These are phyloP conservation scores for Drosophila ficusphila DNA, from an alignment of 1,140 invertebrate genomes.

Conservation along the genomic window DNA sequence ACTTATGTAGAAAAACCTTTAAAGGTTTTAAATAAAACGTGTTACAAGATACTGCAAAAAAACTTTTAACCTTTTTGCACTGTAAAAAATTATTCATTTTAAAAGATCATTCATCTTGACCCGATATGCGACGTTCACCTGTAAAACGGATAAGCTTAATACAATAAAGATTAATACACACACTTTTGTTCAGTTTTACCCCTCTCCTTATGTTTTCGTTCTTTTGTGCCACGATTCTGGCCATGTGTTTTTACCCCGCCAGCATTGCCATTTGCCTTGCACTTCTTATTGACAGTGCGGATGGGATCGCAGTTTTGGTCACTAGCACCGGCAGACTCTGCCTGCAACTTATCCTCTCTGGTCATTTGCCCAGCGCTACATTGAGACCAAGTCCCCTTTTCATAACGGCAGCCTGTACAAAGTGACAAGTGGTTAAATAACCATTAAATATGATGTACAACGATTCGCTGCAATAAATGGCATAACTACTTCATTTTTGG, in stretches of 20 bases:
- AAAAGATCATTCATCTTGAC: constrained; percentile 8
- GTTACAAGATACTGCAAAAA: constrained; percentile 18
- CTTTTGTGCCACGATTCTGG: constrained; percentile 44
- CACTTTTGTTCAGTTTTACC: constrained; percentile 28
- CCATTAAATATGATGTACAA: not conserved
- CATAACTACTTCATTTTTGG: not conserved
- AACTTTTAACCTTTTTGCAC: constrained; percentile 15
- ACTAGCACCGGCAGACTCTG: constrained; percentile 85
- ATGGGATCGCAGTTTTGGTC: constrained; percentile 86
- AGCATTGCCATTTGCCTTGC: constrained; percentile 85
- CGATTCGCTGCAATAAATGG: not conserved
- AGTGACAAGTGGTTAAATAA: too few relatives aligned
- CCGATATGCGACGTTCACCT: constrained; percentile 47
- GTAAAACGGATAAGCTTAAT: not conserved
- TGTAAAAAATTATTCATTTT: constrained; percentile 5
- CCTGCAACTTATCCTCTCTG: constrained; percentile 88
- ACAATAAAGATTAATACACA: not conserved
- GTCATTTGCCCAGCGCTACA: constrained; percentile 88
- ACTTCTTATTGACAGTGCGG: constrained; percentile 86
- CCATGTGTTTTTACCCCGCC: constrained; percentile 24
- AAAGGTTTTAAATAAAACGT: constrained; percentile 25
- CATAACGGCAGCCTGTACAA: constrained; percentile 89
- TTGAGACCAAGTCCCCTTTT: constrained; percentile 92
- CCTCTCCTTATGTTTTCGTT: constrained; percentile 82
- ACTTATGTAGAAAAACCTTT: too few relatives aligned